Evolutionary conservation across 2,113 vertebrate genomes (phyloP).

Genomic region (Calyptomena viridis): DNA sequence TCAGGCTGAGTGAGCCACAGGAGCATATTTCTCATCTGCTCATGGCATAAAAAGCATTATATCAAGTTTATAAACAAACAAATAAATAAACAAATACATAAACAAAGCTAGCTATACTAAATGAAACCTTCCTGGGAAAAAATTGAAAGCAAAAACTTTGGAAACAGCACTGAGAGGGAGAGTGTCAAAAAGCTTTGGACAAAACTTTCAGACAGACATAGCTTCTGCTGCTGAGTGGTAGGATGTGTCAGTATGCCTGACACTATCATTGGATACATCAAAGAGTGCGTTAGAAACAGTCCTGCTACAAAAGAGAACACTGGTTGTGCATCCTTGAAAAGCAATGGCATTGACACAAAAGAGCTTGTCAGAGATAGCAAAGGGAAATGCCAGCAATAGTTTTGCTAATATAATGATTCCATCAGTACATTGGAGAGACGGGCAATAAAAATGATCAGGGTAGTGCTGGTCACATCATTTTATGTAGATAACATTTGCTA

Average conservation of each 20-base stretch:
- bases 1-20: neutral
- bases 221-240: neutral
- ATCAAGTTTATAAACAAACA: neutral
- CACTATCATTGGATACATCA: constrained; percentile 32
- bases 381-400: neutral
- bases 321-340: constrained; percentile 8
- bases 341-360: neutral
- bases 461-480: neutral
- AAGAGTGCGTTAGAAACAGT: neutral
- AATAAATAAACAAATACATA: too few relatives aligned
- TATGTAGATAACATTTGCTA: neutral
- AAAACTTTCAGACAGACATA: neutral
- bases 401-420: constrained; percentile 16
- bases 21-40: neutral
- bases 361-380: constrained; percentile 28
- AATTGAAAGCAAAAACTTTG: neutral
- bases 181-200: neutral
- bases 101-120: neutral
- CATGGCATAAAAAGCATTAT: accelerated
- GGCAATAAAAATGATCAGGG: neutral
- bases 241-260: neutral
- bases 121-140: neutral
- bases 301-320: neutral
- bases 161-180: neutral
- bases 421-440: neutral